Conservation (phyloP, 2,113 vertebrate species). For the Gymnogyps californianus region DNA sequence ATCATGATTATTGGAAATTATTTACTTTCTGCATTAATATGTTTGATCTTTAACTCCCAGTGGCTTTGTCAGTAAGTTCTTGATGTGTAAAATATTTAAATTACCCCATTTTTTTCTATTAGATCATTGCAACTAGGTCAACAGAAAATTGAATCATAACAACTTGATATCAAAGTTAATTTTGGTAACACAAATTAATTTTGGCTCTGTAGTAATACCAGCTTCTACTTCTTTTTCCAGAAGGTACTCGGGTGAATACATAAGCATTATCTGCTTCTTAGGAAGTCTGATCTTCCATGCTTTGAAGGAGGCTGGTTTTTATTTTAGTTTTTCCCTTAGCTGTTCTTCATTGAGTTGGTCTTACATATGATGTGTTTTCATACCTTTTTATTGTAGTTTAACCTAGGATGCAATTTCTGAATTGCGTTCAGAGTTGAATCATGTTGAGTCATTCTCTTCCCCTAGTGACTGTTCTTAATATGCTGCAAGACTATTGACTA, state of each 20-base stretch:
- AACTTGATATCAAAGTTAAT: slow-evolving; percentile 7
- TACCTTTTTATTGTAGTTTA: not conserved
- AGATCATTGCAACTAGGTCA: slow-evolving; percentile 29
- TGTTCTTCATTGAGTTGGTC: not conserved
- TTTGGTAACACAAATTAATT: slow-evolving; percentile 16
- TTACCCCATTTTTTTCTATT: not conserved
- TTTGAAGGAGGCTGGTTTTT: not conserved
- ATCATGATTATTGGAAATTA: not conserved
- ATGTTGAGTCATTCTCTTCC: not conserved
- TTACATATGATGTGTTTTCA: not conserved
- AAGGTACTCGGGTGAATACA: not conserved
- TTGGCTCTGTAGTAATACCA: not conserved
- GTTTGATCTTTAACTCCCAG: not conserved
- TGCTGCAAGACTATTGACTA: not conserved
- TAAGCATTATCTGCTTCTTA: not conserved
- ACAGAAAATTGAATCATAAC: slow-evolving; percentile 19
- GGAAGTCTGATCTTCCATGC: not conserved
- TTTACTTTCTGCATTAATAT: not conserved
- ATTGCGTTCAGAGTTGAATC: too few species aligned
- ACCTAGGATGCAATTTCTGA: not conserved
- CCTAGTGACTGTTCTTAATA: not conserved
- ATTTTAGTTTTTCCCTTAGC: not conserved
- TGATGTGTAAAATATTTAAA: slow-evolving; percentile 20
- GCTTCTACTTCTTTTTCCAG: not conserved
- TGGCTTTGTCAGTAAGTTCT: not conserved